These are phyloP conservation scores for Drosophila nebulosa DNA, from an alignment of 1,140 invertebrate species.

Conservation along the genomic window DNA sequence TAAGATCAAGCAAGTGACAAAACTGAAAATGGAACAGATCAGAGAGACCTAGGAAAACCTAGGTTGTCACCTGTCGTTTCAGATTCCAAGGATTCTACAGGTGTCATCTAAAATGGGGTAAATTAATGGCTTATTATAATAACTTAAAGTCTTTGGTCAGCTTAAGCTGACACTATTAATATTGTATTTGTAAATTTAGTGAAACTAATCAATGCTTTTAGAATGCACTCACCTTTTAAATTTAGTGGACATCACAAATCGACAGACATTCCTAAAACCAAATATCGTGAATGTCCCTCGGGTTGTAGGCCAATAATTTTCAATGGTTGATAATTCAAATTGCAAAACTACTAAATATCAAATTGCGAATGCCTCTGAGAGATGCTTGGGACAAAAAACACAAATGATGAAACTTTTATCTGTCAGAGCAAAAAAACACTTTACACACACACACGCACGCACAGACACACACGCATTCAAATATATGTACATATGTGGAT, in stretches of 20 bases:
- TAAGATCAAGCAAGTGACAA: too few species aligned
- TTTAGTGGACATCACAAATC: not conserved
- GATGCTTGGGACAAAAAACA: slow-evolving; percentile 25
- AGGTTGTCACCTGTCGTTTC: too few species aligned
- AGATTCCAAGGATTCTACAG: too few species aligned
- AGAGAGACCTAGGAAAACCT: too few species aligned
- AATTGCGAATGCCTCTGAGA: slow-evolving; percentile 36
- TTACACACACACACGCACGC: not conserved
- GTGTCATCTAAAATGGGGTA: too few species aligned
- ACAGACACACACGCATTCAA: not conserved
- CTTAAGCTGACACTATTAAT: not conserved
- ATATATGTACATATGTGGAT: slow-evolving; percentile 19
- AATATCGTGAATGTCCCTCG: not conserved
- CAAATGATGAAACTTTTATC: slow-evolving; percentile 32
- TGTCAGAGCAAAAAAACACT: slow-evolving; percentile 27
- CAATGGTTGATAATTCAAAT: slow-evolving; percentile 33
- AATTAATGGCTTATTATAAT: not conserved
- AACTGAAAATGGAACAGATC: too few species aligned
- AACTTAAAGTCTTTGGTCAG: not conserved
- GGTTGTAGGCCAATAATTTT: slow-evolving; percentile 33
- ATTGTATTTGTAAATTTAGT: not conserved
- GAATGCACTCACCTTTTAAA: not conserved
- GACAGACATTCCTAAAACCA: not conserved
- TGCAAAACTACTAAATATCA: slow-evolving; percentile 64
- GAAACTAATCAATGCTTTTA: not conserved